Evolutionary conservation across 1,140 invertebrate species (phyloP), one percentile per base, ranked within the genome.

Genomic region (Anadara kagoshimensis): DNA sequence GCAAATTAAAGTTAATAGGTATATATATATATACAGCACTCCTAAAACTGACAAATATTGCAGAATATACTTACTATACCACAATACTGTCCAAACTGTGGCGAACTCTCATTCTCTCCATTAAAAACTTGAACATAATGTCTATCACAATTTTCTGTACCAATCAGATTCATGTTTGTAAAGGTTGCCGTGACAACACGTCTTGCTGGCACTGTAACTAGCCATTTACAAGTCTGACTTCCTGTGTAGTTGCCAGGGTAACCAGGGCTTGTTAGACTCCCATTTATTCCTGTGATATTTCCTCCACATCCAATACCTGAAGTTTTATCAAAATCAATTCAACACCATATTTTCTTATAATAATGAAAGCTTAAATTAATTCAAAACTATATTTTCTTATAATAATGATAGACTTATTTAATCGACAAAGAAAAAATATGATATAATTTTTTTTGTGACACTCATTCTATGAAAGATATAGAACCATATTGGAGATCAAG

Each of bases 281-380:
- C 95, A n/a, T 91, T 90, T 54, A 92, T 92, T 79, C 93, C 94
- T 26, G 92, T 93, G 16, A 97, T 78, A 56, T 90, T 89, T 0
- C 95, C 95, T 10, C 95, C 95, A 89, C 95, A 97, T 0, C 95
- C 95, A 56, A 80, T 57, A 59, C 78, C 80, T 83, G 66, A 14
- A 62, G 51, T 67, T 16, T n/a, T n/a, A n/a, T n/a, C n/a, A 73
- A 36, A 76, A 69, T 18, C 29, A 7, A 36, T 3, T 36, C 29
- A 36, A n/a, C n/a, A n/a, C n/a, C n/a, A n/a, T n/a, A n/a, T n/a
- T n/a, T n/a, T n/a, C n/a, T n/a, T n/a, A n/a, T n/a, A n/a, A n/a
- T n/a, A n/a, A n/a, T n/a, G n/a, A n/a, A n/a, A n/a, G n/a, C n/a
- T n/a, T n/a, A n/a, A n/a, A n/a, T n/a, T n/a, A n/a, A n/a, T n/a